Base-by-base conservation (phyloP, 2,113 vertebrate genomes). In the Acanthochromis polyacanthus region DNA sequence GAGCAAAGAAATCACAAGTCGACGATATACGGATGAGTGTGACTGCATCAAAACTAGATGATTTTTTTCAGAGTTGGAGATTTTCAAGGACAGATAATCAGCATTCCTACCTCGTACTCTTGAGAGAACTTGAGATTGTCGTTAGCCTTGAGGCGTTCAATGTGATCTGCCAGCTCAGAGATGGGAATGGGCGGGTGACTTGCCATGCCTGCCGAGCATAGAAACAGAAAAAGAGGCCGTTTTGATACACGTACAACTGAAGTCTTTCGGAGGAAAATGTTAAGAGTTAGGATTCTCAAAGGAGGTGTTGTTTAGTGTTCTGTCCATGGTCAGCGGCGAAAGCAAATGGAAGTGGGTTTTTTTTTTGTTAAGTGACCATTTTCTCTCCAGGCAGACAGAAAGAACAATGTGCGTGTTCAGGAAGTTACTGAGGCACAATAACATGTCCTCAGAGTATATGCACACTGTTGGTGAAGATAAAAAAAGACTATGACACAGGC, bases 71-170 rank as follows among this genome's bases (percentile, higher is more conserved):
- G 11, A 82, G 64, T 81, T 56, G 2, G 58, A 84, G 82, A 78
- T 63, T 83, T 65, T 66, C 78, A 68, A 71, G 61, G 60, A 66
- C 16, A 67, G 81, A 84, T 85, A 71, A 91, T 88, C 84, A 75
- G 71, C 76, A 88, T 84, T 86, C 89, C 40, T 96, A 99, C 98
- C 97, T 99, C 98, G 85, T 99, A 99, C 83, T 99, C 98, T 94
- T 99, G 98, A 80, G 98, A 99, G 93, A 99, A 99, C 92, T 99
- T 98, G 93, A 99, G 94, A 94, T 98, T 99, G 94, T 99, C 97
- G 90, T 99, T 99, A 71, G 98, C 96, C 96, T 99, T 99, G 89
- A 99, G 88, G 85, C 97, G 95, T 92, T 99, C 98, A 89, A 97
- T 96, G 89, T 99, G 96, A 95, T 97, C 96, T 58, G 96, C 95